Percentiles rank a stretch among this genome's conserved stretches.
Evolutionary conservation across 2,797 vertebrate genomes (phyloP).

Genomic region (Clamator glandarius): DNA sequence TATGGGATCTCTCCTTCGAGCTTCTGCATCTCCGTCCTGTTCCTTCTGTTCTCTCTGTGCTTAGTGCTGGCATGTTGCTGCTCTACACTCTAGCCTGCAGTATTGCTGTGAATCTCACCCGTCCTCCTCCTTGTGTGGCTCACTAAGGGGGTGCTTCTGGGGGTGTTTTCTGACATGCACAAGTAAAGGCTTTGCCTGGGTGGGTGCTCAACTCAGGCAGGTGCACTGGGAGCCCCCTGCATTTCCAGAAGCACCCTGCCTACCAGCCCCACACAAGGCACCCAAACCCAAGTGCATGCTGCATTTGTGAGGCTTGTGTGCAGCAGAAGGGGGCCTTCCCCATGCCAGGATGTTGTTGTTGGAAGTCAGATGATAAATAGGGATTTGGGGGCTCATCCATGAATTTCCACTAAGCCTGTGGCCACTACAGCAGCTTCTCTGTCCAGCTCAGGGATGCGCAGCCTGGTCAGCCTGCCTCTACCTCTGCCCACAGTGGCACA

Average conservation of each 20-base stretch:
- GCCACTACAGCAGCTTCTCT: background rate
- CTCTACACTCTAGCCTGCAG: background rate
- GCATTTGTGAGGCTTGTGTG: background rate
- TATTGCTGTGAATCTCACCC: background rate
- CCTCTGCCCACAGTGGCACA: too few species aligned
- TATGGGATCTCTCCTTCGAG: background rate
- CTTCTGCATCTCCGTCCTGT: background rate
- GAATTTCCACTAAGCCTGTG: background rate
- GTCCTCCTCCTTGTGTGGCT: fast-evolving
- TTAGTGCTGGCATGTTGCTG: fast-evolving
- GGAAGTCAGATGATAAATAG: background rate
- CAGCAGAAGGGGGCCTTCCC: background rate
- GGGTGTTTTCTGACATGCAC: background rate
- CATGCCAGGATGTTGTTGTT: fast-evolving
- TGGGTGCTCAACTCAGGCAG: background rate
- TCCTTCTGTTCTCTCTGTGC: background rate
- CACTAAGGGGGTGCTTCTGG: background rate
- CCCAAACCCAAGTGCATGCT: fast-evolving
- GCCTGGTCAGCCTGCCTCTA: too few species aligned
- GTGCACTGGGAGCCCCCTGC: background rate
- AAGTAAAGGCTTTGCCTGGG: background rate
- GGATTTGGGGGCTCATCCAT: background rate
- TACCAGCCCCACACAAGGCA: background rate
- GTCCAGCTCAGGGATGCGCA: background rate
- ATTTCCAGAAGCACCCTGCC: background rate